Percentiles rank a stretch among this genome's conserved stretches.
phyloP scores from a whole-genome alignment of 2,113 vertebrate genomes.

The Arvicanthis niloticus region DNA sequence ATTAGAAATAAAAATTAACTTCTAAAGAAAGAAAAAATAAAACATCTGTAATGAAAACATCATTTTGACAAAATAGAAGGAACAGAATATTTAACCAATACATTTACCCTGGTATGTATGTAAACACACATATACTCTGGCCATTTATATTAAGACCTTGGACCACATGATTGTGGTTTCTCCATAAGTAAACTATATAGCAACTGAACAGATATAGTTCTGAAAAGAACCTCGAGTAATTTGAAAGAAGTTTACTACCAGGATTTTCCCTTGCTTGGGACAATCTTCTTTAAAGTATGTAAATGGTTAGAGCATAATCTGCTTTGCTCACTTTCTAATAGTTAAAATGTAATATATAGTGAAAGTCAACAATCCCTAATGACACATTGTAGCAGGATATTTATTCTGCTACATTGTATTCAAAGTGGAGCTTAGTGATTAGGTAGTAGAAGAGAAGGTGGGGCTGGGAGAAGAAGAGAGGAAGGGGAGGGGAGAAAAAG shows the following conservation, averaged over 20 bases:
- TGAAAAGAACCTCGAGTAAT: background rate
- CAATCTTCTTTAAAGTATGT: background rate
- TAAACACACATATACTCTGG: too few relatives aligned
- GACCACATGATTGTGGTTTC: rapidly evolving
- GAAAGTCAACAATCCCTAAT: background rate
- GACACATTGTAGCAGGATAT: too few relatives aligned
- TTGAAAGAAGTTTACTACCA: background rate
- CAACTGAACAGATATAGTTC: background rate
- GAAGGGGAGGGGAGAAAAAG: too few relatives aligned
- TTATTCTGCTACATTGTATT: too few relatives aligned
- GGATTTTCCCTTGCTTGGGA: background rate
- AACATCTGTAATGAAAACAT: background rate
- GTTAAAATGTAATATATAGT: background rate
- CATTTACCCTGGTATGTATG: background rate
- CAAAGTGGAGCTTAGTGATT: too few relatives aligned
- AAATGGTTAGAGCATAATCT: background rate
- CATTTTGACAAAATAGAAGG: background rate
- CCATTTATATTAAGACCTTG: background rate
- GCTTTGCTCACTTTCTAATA: background rate
- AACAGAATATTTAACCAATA: background rate
- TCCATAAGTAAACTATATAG: background rate
- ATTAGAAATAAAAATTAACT: background rate
- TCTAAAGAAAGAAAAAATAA: background rate
- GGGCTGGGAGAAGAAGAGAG: too few relatives aligned
- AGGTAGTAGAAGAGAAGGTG: too few relatives aligned